These are phyloP conservation scores for Hylaea fasciaria DNA, from an alignment of 2,888 invertebrate species.

Conservation along the genomic window DNA sequence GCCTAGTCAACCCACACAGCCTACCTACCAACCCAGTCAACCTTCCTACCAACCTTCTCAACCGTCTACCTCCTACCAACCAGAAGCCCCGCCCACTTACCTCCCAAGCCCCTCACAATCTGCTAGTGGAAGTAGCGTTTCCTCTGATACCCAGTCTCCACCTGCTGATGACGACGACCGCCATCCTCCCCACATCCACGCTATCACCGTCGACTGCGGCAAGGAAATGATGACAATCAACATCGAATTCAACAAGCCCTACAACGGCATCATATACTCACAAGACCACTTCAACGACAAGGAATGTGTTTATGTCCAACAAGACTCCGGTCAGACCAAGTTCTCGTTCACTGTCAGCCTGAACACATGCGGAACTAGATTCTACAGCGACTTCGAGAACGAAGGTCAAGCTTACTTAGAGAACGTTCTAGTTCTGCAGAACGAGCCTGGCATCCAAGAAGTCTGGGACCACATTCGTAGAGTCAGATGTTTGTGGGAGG, in stretches of 20 bases:
- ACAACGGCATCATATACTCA: conserved; percentile 92
- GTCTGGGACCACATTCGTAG: conserved; percentile 92
- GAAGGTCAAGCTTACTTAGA: conserved; percentile 92
- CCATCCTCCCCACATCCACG: conserved; percentile 91
- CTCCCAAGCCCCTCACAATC: conserved; percentile 27
- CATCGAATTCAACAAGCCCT: conserved; percentile 90
- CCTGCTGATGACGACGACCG: conserved; percentile 85
- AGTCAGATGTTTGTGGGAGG: conserved; percentile 93
- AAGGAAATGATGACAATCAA: conserved; percentile 93
- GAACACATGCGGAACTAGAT: conserved; percentile 91
- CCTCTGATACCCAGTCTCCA: conserved; percentile 44
- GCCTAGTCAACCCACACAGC: conserved; percentile 43
- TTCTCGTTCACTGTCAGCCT: conserved; percentile 90
- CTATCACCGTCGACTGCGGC: conserved; percentile 90
- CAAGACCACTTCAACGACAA: conserved; percentile 89
- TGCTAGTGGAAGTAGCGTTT: conserved; percentile 27
- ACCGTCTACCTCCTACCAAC: conserved; percentile 39
- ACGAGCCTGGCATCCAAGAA: conserved; percentile 90
- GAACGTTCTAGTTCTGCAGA: conserved; percentile 91
- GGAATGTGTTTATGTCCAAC: conserved; percentile 89
- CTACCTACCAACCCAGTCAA: conserved; percentile 37
- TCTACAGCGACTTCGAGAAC: conserved; percentile 90
- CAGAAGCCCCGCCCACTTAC: conserved; percentile 29
- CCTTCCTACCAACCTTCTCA: conserved; percentile 34
- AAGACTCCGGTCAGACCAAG: conserved; percentile 88